Evolutionary conservation across 2,113 vertebrate genomes (phyloP), one percentile per base, ranked within the genome.

Genomic region (Silurus meridionalis): DNA sequence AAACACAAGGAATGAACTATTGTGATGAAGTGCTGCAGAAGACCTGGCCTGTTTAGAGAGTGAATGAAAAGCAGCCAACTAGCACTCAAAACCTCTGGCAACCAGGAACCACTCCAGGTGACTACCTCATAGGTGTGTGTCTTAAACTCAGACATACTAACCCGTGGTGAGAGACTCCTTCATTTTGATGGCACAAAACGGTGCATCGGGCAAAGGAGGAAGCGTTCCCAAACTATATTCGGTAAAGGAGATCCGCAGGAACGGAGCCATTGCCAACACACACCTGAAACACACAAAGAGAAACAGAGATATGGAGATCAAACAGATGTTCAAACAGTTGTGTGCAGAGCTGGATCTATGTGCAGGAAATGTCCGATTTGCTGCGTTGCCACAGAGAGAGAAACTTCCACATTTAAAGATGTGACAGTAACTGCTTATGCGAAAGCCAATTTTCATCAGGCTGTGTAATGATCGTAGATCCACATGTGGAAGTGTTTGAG

Each of bases 141-240:
- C 3, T 28, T 4, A 57, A 17, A 58, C n/a, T 60, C 9, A 17
- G 37, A 67, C 23, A 79, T 23, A 87, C 93, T 91, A 92, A 99
- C 98, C 97, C 94, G 98, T 99, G 90, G 87, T 97, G 91, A 99
- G 91, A 0, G 97, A 96, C 93, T 99, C 98, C 92, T 99, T 99
- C 95, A 99, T 96, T 94, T 96, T 99, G 91, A 99, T 92, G 6
- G 97, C 98, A 89, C 97, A 98, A 91, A 98, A 97, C 13, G 97
- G 98, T 80, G 94, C 88, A 0, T 96, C 96, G 0, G 88, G 81
- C 9, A 89, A 83, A 0, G 90, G 83, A 86, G 96, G 87, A 87
- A 96, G 87, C 4, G 91, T 91, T 2, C 98, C 97, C 87, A 97
- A 82, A 79, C 97, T 96, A 50, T 95, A 98, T 0, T 94, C 93